Evolutionary conservation across 2,888 invertebrate genomes (phyloP), one percentile per base, ranked within the genome.

Genomic region (Sinodicranocentrus sp.): DNA sequence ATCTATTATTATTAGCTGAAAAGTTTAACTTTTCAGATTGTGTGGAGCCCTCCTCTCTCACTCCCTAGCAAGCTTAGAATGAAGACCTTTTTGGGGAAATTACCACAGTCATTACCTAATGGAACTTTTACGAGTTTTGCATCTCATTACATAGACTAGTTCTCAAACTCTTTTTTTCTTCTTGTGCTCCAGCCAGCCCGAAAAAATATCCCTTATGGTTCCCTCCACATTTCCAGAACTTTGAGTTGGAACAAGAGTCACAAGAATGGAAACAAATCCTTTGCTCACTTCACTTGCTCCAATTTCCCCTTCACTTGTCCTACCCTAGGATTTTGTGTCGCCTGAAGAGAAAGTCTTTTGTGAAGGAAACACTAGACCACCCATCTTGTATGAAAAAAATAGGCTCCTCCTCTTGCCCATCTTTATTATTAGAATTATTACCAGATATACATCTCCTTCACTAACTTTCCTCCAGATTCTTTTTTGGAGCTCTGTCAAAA

Each of bases 111-210:
- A 85, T 85, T 85, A 82, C 80, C 84, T 85, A 85, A 85, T 85
- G 84, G 84, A 85, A 77, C 71, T 85, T 85, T 85, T 82, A 85
- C 76, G 84, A 76, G 82, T 75, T 82, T 82, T 82, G 82, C 82
- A 82, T 82, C 82, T 82, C 82, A 76, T 82, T 82, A 80, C n/a
- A n/a, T n/a, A n/a, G n/a, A n/a, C 57, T 73, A 19, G 48, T 57
- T 43, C n/a, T 57, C 23, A 70, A 57, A 61, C 13, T 23, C 39
- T 43, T 17, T 25, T 1, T 68, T 19, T 67, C 71, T 68, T 57
- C 23, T 39, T 72, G 39, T 72, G n/a, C n/a, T 48, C 43, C 59
- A 2, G 68, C 5, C 15, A n/a, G 10, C 21, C 25, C 59, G 25
- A 6, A 5, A n/a, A 59, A 26, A 25, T 25, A 23, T 59, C 59